Base-by-base conservation (phyloP, 1,140 invertebrate genomes). In the Drosophila nigrodunni region DNA sequence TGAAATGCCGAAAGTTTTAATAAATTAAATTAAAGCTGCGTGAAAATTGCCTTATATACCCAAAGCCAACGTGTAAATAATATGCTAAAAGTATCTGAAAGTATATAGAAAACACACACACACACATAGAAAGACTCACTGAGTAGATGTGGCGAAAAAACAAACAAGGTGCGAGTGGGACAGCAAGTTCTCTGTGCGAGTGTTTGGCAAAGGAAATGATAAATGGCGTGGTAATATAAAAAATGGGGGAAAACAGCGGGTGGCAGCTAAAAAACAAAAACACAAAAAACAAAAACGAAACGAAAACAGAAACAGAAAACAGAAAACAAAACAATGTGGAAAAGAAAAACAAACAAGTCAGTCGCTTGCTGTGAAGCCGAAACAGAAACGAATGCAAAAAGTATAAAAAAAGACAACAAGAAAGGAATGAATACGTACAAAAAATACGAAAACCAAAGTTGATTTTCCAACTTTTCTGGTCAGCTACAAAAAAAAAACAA, bases 161-260 rank as follows among this genome's bases (percentile, higher is more conserved):
- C 57, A 58, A 66, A 66, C 52, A 49, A 65, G 46, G 77, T 50
- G 70, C 13, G 15, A 74, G 57, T 13, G 58, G 47, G 68, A 61
- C 41, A 62, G 75, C 59, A 58, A 37, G 54, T 59, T 2, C 25
- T 3, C 46, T 58, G 66, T 77, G 70, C 67, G 69, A 74, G 82
- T 86, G 61, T 87, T 88, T 87, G 83, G 77, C 80, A 80, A 68
- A 69, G 80, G 85, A 89, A 89, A 89, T 89, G 85, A 89, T 89
- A 90, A 89, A 89, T 89, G 86, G 86, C 86, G 85, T 89, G 85
- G 86, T 90, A 89, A 89, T 90, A 89, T 89, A 89, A 89, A 89
- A 81, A 89, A 89, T 89, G 85, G 80, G 59, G 74, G 61, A 89
- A 88, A 90, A 77, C 85, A 89, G 86, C 85, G 81, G 85, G 85